A percentile compares a stretch with the other conserved stretches of the same genome.
These are phyloP conservation scores for Chrysochloris asiatica DNA, from an alignment of 2,113 vertebrate genomes.

Conservation along the genomic window DNA sequence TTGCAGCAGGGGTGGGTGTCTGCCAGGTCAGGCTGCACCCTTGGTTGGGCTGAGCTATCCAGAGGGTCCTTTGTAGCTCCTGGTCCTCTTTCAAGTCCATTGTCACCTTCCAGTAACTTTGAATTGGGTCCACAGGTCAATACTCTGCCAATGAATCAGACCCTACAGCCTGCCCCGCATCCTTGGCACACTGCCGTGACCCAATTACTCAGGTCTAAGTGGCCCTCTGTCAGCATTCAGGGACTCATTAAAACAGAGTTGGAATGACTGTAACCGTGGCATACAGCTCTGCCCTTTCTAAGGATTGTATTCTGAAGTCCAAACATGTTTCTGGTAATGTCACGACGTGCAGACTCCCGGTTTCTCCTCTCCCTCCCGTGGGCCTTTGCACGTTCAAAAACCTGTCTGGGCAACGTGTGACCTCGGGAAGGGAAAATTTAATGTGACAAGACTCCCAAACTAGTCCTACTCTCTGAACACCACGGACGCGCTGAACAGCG, in stretches of 20 bases:
- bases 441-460: constrained; percentile 78
- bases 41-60: too few species aligned
- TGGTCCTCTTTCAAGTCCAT: not conserved
- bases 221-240: not conserved
- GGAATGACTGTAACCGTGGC: not conserved
- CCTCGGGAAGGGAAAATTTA: constrained; percentile 77
- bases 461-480: constrained; percentile 83
- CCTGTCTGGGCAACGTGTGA: constrained; percentile 84
- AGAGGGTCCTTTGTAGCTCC: not conserved
- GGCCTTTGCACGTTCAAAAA: constrained; percentile 85
- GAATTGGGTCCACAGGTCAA: not conserved
- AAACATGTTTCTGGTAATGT: constrained; percentile 30
- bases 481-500: not conserved
- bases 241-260: constrained; percentile 43
- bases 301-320: constrained; percentile 24
- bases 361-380: not conserved
- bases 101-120: constrained; percentile 4
- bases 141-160: not conserved
- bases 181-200: not conserved
- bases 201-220: constrained; percentile 23
- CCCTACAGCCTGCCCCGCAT: not conserved
- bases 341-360: not conserved
- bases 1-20: fast-evolving
- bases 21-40: fast-evolving
- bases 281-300: constrained; percentile 51